phyloP scores from a whole-genome alignment of 1,140 invertebrate species.

The Tigriopus japonicus region DNA sequence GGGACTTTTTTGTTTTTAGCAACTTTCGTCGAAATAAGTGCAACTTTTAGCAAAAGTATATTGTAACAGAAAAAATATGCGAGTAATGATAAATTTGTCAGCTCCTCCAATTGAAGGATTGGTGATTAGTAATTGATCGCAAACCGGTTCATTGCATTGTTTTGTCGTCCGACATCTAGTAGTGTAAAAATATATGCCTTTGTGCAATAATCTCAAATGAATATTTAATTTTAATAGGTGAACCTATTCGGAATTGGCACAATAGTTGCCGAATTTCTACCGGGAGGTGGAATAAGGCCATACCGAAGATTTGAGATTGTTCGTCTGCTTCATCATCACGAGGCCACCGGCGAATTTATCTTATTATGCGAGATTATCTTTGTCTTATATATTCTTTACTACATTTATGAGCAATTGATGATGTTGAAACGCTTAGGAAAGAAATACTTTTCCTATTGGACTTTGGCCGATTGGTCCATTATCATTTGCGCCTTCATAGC shows the following conservation, averaged over 20 bases:
- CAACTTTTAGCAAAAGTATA: too few relatives aligned
- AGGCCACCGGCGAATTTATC: slow-evolving; percentile 23
- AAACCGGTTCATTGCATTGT: too few relatives aligned
- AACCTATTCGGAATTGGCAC: slow-evolving; percentile 32
- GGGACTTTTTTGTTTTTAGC: too few relatives aligned
- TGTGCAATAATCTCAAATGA: too few relatives aligned
- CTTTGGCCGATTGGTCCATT: slow-evolving; percentile 26
- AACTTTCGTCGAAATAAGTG: too few relatives aligned
- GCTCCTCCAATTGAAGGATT: too few relatives aligned
- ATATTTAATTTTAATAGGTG: slow-evolving; percentile 18
- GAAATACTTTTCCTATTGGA: slow-evolving; percentile 28
- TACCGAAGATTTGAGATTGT: slow-evolving; percentile 27
- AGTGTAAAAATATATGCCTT: too few relatives aligned
- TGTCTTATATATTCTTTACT: slow-evolving; percentile 30
- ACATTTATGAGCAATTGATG: slow-evolving; percentile 27
- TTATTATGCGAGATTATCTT: slow-evolving; percentile 26
- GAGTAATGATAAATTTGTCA: too few relatives aligned
- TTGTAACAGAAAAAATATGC: too few relatives aligned
- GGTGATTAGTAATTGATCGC: too few relatives aligned
- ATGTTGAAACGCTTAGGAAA: slow-evolving; percentile 19
- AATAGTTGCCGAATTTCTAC: slow-evolving; percentile 31
- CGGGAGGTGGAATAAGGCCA: slow-evolving; percentile 32
- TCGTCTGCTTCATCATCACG: slow-evolving; percentile 25
- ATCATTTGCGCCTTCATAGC: slow-evolving; percentile 25
- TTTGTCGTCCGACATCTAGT: too few relatives aligned